Evolutionary conservation across 2,888 invertebrate genomes (phyloP).

Genomic region (Punctoribates punctum): DNA sequence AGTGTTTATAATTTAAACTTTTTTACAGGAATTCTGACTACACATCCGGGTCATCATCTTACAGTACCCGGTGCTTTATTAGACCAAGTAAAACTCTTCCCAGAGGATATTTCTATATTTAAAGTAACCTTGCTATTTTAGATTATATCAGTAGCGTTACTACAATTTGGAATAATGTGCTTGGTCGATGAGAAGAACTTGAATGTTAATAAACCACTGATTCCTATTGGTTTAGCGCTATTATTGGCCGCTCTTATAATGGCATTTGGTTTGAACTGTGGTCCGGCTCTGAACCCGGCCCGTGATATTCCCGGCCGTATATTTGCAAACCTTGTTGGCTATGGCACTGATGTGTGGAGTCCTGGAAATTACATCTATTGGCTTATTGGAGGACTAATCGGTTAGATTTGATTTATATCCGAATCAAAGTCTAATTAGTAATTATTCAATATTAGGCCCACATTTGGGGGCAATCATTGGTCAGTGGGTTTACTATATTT

Average conservation of each 20-base stretch:
- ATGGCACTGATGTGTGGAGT: constrained; percentile 55
- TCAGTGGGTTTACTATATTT: constrained; percentile 55
- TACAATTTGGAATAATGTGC: constrained; percentile 36
- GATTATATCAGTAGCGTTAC: constrained; percentile 29
- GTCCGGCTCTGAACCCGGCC: constrained; percentile 61
- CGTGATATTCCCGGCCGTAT: constrained; percentile 59
- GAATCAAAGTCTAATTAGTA: not conserved
- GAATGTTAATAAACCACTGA: constrained; percentile 38
- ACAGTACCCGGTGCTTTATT: not conserved
- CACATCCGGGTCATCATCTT: not conserved
- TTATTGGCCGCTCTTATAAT: constrained; percentile 55
- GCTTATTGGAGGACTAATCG: constrained; percentile 51
- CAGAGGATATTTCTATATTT: too few species aligned
- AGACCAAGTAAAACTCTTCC: not conserved
- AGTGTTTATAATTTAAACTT: not conserved
- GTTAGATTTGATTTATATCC: constrained; percentile 42
- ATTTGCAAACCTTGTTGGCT: constrained; percentile 57
- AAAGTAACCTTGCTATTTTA: too few species aligned
- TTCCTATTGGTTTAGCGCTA: constrained; percentile 54
- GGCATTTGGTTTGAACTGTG: constrained; percentile 58
- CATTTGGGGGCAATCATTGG: constrained; percentile 58
- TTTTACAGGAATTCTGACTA: constrained; percentile 3
- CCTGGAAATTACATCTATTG: constrained; percentile 50
- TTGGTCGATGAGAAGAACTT: constrained; percentile 34
- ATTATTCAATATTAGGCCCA: constrained; percentile 49